Conservation (phyloP, 2,888 invertebrate genomes). For the Nineta flava region DNA sequence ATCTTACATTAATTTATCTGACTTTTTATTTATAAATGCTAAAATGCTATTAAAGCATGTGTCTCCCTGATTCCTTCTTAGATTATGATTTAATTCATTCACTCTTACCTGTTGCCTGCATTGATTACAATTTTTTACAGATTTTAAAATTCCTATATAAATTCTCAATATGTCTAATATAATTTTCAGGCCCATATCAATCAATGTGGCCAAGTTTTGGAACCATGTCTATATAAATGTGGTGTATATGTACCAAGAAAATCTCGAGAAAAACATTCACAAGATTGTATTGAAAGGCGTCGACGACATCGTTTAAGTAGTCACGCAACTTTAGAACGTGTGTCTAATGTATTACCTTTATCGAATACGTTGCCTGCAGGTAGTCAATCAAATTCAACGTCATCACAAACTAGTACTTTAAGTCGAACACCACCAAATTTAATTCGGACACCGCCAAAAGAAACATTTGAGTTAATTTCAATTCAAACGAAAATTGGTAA, state of each 20-base stretch:
- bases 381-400: neutral
- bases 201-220: constrained; percentile 53
- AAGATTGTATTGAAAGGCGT: constrained; percentile 27
- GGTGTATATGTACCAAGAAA: constrained; percentile 52
- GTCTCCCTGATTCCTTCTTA: no score
- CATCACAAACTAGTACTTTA: neutral
- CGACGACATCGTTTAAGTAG: constrained; percentile 10
- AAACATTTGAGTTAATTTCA: no score
- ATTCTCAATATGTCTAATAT: constrained; percentile 3
- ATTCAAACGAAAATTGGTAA: no score
- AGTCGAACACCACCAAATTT: neutral
- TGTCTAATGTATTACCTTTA: no score
- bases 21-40: no score
- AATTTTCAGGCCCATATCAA: constrained; percentile 42
- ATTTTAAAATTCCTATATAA: no score
- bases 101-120: no score
- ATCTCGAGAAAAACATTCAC: constrained; percentile 39
- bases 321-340: neutral
- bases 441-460: neutral
- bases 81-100: no score
- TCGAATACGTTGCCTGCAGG: neutral
- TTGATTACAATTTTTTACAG: no score
- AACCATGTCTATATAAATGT: constrained; percentile 53
- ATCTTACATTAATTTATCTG: no score
- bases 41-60: no score